Percentiles rank a stretch among this genome's conserved stretches.
Conservation (phyloP, 23 tunicate species). For the Oikopleura dioica region DNA sequence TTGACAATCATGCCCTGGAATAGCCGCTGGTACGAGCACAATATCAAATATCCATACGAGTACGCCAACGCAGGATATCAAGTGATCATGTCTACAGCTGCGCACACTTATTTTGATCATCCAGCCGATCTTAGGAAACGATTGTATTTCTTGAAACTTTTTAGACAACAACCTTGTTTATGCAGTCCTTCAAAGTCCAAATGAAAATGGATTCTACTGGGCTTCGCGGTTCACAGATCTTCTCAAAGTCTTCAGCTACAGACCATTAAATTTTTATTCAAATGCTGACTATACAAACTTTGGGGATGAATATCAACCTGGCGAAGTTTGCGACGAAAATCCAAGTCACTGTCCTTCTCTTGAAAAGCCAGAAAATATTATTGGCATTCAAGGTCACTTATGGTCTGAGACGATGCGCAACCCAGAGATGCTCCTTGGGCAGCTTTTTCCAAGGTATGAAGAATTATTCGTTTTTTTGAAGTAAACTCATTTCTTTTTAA, state of each 20-base stretch:
- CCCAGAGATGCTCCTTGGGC: conserved; percentile 23
- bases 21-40: background rate
- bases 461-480: too few relatives aligned
- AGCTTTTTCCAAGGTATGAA: conserved; percentile 53
- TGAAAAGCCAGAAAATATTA: conserved; percentile 25
- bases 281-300: conserved; percentile 26
- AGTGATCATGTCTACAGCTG: conserved; percentile 28
- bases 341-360: conserved; percentile 23
- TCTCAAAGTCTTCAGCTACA: conserved; percentile 31
- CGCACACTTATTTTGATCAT: conserved; percentile 50
- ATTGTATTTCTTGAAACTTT: too few relatives aligned
- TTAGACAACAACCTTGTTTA: too few relatives aligned
- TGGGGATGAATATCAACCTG: conserved; percentile 22
- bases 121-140: conserved; percentile 58
- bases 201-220: conserved; percentile 75
- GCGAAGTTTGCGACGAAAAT: conserved; percentile 20
- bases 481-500: too few relatives aligned
- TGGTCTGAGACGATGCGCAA: conserved; percentile 49
- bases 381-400: conserved; percentile 62
- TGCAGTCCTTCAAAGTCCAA: too few relatives aligned
- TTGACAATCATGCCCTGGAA: background rate
- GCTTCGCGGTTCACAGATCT: conserved; percentile 35
- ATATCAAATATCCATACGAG: background rate
- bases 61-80: background rate
- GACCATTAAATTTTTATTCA: conserved; percentile 39